Evolutionary conservation across 2,797 vertebrate species (phyloP), one percentile per base, ranked within the genome.

Genomic region (Hyperoplus lanceolatus): DNA sequence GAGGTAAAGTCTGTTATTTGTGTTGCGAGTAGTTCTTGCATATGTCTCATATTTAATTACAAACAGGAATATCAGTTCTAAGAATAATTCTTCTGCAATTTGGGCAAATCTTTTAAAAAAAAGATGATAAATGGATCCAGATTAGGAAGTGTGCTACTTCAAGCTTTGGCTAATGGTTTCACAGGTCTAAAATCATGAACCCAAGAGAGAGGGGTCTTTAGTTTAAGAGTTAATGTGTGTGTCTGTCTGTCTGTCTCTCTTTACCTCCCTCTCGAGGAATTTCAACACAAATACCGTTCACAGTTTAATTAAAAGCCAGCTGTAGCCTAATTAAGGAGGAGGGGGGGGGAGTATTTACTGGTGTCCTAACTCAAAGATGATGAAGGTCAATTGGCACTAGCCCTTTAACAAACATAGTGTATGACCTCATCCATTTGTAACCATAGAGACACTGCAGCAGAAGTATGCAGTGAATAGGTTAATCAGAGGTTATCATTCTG

Each of bases 231-330:
- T 8, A 49, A 9, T 66, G 55, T 29, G 21, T 57, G 0, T 51
- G 21, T 70, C 1, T 54, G 16, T 64, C 7, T 73, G 14, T 65
- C 13, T 54, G 1, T 21, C 8, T 57, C 43, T 45, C n/a, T 58
- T 13, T 49, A 16, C 45, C 46, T 42, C 57, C 64, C 68, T 75
- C 70, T 48, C 1, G 67, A 85, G 82, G 80, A 87, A 89, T 80
- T 55, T 83, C 5, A 88, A 77, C 72, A 84, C 70, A 55, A 83
- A 84, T 70, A 79, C 55, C 5, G 46, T 74, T 75, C 75, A 81
- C 71, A 66, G 59, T 85, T 82, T 83, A 88, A 89, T 91, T 89
- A 90, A 87, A 82, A 62, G 75, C 69, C 58, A 83, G 75, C 73
- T 77, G 81, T 60, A 79, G 65, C 50, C 80, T 89, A 87, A 88